Conservation (phyloP, 2,113 vertebrate genomes). For the Peromyscus leucopus region DNA sequence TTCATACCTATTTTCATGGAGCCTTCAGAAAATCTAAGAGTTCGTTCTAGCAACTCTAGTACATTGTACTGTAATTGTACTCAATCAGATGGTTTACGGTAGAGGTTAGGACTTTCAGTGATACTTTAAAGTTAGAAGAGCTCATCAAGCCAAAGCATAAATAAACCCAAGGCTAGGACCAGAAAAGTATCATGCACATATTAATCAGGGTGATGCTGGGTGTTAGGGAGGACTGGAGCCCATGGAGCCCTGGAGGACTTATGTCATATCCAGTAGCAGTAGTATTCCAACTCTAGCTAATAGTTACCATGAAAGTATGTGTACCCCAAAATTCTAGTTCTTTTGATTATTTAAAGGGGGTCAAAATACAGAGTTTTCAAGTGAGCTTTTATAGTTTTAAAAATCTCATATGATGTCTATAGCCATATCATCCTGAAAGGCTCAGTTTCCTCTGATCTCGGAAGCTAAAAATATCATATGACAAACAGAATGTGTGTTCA, state of each 20-base stretch:
- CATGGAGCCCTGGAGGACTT: not conserved
- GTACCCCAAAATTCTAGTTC: not conserved
- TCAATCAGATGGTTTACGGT: not conserved
- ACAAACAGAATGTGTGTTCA: not conserved
- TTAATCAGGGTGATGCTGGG: not conserved
- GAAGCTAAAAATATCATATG: not conserved
- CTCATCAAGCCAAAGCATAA: not conserved
- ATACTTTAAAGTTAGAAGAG: conserved; percentile 1
- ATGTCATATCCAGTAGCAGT: not conserved
- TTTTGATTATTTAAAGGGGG: conserved; percentile 34
- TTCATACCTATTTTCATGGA: not conserved
- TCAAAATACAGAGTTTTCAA: conserved; percentile 24
- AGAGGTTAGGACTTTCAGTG: not conserved
- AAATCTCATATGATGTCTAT: not conserved
- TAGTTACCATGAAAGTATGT: not conserved
- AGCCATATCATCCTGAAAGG: too few species aligned
- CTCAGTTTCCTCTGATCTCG: too few species aligned
- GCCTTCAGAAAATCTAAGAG: not conserved
- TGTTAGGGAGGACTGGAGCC: not conserved
- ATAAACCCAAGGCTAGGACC: not conserved
- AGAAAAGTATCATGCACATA: not conserved
- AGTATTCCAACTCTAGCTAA: not conserved
- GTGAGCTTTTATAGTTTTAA: conserved; percentile 36
- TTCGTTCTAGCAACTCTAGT: conserved; percentile 2
- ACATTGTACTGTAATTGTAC: not conserved